Evolutionary conservation across 2,797 vertebrate genomes (phyloP), one percentile per base, ranked within the genome.

Genomic region (Bovichtus diacanthus): DNA sequence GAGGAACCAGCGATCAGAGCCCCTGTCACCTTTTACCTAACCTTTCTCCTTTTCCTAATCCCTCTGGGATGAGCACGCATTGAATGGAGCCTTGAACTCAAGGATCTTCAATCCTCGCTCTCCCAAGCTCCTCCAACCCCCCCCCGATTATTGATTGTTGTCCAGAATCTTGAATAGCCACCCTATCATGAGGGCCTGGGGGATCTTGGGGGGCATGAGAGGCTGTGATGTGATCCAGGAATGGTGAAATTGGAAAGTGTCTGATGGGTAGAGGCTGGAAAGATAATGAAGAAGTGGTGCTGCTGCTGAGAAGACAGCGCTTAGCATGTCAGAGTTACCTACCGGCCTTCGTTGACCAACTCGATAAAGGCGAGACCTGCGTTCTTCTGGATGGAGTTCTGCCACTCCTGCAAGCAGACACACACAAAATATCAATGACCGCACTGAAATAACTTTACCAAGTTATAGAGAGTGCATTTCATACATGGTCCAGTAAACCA

Each of bases 381-480:
- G 39, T 98, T 98, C 93, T 98, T 98, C 93, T 98, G 97, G 89
- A 98, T 98, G 47, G 97, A 98, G 92, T 98, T 98, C 90, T 98
- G 97, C 97, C 97, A 98, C 85, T 97, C 97, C 97, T 97, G 88
- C 49, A 89, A 73, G 53, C 1, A 34, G 70, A 86, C 15, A 81
- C 34, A 87, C 39, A 82, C 27, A 62, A n/a, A n/a, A 34, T 7
- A 44, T 65, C 41, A 76, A 18, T 36, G 18, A 56, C 19, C 25
- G 51, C 23, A 38, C 44, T 38, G 3, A 71, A 11, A 31, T 2
- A 31, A 64, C 29, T 31, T 63, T 13, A 59, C 12, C 5, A 2
- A 25, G 27, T 34, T 15, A 55, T 3, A 67, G 29, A 71, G 19
- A 64, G 41, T 43, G 18, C 4, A 49, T 50, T 34, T 47, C 31